A percentile compares a stretch with the other conserved stretches of the same genome.
phyloP scores from a whole-genome alignment of 2,888 invertebrate genomes.

The Eristalis arbustorum region DNA sequence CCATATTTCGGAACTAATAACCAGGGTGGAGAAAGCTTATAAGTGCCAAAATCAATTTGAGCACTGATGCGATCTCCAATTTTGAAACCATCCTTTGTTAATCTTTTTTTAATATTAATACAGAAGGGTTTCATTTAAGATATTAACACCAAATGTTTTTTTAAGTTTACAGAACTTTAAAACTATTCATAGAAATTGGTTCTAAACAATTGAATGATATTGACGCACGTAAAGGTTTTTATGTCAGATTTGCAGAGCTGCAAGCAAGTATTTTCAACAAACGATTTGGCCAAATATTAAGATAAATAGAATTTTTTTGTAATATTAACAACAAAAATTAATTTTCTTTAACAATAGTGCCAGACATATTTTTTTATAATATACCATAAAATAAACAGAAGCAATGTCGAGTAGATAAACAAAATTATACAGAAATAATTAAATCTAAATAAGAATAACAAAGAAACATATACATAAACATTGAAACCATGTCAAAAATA shows the following conservation, averaged over 20 bases:
- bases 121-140: constrained; percentile 71
- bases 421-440: constrained; percentile 70
- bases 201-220: not conserved
- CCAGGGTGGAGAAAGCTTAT: constrained; percentile 68
- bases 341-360: constrained; percentile 80
- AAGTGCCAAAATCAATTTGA: constrained; percentile 28
- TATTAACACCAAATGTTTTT: constrained; percentile 71
- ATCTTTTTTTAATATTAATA: constrained; percentile 44
- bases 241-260: constrained; percentile 45
- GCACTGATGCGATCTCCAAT: constrained; percentile 36
- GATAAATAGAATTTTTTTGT: not conserved
- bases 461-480: constrained; percentile 3
- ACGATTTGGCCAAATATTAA: not conserved
- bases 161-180: constrained; percentile 49
- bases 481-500: constrained; percentile 25
- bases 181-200: not conserved
- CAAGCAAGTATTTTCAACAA: constrained; percentile 33
- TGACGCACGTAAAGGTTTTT: constrained; percentile 31
- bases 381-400: constrained; percentile 64
- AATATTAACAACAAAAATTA: constrained; percentile 68
- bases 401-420: constrained; percentile 56
- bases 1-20: constrained; percentile 71
- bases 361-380: constrained; percentile 79
- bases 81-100: constrained; percentile 50
- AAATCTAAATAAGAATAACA: constrained; percentile 33